Conservation (phyloP, 2,888 invertebrate genomes). For the Lepidochitona cinerea region DNA sequence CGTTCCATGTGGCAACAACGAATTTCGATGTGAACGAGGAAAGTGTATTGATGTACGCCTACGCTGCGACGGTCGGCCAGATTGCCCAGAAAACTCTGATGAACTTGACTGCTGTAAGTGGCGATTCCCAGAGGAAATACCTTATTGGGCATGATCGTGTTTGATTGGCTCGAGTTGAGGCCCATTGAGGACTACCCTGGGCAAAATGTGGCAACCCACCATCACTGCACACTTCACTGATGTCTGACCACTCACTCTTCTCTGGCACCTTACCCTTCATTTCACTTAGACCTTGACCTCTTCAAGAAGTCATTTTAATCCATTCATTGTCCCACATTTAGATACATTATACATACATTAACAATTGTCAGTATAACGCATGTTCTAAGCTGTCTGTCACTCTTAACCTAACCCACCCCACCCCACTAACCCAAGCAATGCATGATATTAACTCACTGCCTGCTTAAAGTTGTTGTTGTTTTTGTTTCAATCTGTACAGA, state of each 20-base stretch:
- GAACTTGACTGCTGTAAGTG: slow-evolving; percentile 82
- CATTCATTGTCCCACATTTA: no score
- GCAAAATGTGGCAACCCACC: not conserved
- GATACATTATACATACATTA: no score
- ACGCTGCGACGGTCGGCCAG: slow-evolving; percentile 65
- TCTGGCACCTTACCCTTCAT: not conserved
- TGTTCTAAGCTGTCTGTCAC: no score
- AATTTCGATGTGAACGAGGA: slow-evolving; percentile 80
- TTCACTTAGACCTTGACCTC: no score
- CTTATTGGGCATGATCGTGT: not conserved
- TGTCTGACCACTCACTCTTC: not conserved
- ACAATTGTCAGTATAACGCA: no score
- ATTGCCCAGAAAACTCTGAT: slow-evolving; percentile 57
- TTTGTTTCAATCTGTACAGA: no score
- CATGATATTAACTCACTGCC: no score
- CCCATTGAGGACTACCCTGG: not conserved
- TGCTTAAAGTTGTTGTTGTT: no score
- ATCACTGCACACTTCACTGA: not conserved
- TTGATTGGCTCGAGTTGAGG: not conserved
- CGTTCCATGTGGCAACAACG: slow-evolving; percentile 55
- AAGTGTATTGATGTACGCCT: slow-evolving; percentile 46
- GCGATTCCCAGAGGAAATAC: not conserved
- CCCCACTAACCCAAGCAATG: no score
- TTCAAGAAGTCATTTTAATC: no score
- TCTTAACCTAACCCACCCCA: no score